Percentiles rank a stretch among this genome's conserved stretches.
Evolutionary conservation across 2,888 invertebrate species (phyloP).

Genomic region (Digitonthophagus gazella): DNA sequence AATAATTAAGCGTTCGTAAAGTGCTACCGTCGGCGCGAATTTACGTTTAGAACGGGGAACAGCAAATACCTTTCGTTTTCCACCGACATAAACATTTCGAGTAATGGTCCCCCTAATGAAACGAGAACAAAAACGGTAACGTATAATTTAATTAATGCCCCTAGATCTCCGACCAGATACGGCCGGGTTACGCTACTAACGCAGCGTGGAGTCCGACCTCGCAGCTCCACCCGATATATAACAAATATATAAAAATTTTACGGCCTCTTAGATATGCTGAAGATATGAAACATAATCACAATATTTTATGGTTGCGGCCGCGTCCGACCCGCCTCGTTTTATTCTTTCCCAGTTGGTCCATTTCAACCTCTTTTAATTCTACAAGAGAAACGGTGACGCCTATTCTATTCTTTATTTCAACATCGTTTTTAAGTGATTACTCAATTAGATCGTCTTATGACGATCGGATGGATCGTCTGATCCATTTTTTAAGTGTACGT

Average conservation of each 20-base stretch:
- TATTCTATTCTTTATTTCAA: no score
- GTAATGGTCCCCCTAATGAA: background rate
- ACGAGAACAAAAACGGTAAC: slow-evolving; percentile 17
- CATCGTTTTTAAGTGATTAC: no score
- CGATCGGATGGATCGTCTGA: no score
- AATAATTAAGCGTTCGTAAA: background rate
- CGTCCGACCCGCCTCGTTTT: background rate
- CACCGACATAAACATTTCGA: background rate
- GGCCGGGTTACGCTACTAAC: slow-evolving; percentile 8
- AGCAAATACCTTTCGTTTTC: background rate
- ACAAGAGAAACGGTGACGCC: no score
- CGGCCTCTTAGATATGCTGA: slow-evolving; percentile 13
- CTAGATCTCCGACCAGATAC: slow-evolving; percentile 8
- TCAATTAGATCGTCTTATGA: no score
- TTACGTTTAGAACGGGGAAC: background rate
- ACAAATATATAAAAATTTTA: slow-evolving; percentile 18
- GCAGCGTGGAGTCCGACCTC: slow-evolving; percentile 8
- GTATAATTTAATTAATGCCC: slow-evolving; percentile 16
- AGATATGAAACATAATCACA: slow-evolving; percentile 16
- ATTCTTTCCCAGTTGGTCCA: background rate
- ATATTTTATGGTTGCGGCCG: slow-evolving; percentile 12
- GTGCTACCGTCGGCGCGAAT: background rate
- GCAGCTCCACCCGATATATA: slow-evolving; percentile 6
- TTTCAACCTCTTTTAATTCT: background rate
- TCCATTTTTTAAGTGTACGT: no score